Base-by-base conservation (phyloP, 2,888 invertebrate genomes). In the Drepana falcataria region DNA sequence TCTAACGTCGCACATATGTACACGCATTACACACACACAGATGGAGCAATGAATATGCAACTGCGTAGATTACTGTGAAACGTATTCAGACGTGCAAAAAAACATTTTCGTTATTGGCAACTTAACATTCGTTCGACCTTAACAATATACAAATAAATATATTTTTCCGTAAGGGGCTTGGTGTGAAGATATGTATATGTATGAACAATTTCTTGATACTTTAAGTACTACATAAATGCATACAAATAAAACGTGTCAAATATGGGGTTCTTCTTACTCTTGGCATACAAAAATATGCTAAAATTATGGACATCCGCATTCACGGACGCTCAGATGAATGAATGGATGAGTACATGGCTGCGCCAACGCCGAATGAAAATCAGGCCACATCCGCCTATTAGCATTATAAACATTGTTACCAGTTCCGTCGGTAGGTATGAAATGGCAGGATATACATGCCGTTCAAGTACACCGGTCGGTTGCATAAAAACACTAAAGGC, bases 321-420 rank as follows among this genome's bases (percentile, higher is more conserved):
- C 71, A 71, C 76, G 78, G 75, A 73, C 73, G 75, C 64, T 66
- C 64, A 67, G 73, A 73, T 79, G 75, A 79, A 73, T 79, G 75
- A 79, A 77, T 79, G 77, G 73, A 73, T 74, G 21, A 21, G 76
- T 75, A 69, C 68, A 66, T 68, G 67, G 69, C 68, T 66, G 71
- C 72, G 69, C 66, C 79, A 77, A 70, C 73, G 69, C 65, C 79
- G 77, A 83, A 81, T 82, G 79, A 81, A 83, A 84, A 85, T 82
- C 82, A 81, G 85, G 79, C 78, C 83, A 74, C 81, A 83, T 85
- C 83, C 85, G 81, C 73, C 69, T 78, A 80, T 84, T 81, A 83
- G 74, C 73, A 75, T 78, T 74, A 77, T 71, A 76, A 73, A 73
- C 75, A 76, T 77, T 75, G 73, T 77, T 78, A 68, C 68, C 65